Evolutionary conservation across 2,888 invertebrate genomes (phyloP).

Genomic region (Salticus scenicus): DNA sequence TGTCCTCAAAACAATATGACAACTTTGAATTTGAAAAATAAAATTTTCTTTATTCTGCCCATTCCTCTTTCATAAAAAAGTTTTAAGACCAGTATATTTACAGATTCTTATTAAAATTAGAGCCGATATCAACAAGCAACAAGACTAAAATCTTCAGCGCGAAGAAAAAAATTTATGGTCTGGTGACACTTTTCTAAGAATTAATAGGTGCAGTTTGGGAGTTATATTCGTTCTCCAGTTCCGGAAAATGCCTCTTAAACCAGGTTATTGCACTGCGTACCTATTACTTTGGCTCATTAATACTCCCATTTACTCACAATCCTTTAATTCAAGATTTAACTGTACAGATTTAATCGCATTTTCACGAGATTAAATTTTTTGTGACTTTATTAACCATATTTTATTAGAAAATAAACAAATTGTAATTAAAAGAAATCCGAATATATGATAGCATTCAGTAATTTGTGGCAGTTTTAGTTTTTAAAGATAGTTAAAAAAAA

Average conservation of each 20-base stretch:
- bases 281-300: constrained; percentile 55
- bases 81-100: constrained; percentile 32
- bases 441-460: no score
- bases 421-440: no score
- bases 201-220: constrained; percentile 57
- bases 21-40: no score
- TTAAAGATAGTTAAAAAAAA: no score
- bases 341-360: constrained; percentile 55
- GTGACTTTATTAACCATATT: no score
- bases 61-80: no score
- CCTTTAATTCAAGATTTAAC: constrained; percentile 36
- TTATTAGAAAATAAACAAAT: no score
- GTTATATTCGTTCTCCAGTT: constrained; percentile 48
- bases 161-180: constrained; percentile 55
- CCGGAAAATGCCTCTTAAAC: constrained; percentile 56
- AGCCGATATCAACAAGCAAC: constrained; percentile 32
- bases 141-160: constrained; percentile 53
- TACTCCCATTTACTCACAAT: constrained; percentile 32
- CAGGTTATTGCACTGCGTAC: constrained; percentile 53
- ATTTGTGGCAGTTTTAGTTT: no score
- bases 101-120: constrained; percentile 36
- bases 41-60: no score
- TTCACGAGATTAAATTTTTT: constrained; percentile 59
- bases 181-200: constrained; percentile 63
- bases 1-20: no score